These are phyloP conservation scores for Pygmarrhopalites habei DNA, from an alignment of 1,140 invertebrate genomes.

Conservation along the genomic window DNA sequence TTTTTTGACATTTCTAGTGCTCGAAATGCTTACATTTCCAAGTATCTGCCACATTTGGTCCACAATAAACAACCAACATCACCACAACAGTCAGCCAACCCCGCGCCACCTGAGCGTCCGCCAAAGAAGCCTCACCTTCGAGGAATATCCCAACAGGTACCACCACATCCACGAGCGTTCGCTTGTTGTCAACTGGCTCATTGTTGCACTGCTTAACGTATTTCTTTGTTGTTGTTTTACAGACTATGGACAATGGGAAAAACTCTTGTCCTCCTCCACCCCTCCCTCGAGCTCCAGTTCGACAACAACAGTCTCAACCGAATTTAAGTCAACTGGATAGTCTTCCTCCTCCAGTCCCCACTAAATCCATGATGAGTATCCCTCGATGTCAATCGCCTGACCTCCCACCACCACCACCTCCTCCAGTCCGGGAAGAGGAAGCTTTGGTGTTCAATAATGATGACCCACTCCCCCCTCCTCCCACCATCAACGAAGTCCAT, in stretches of 20 bases:
- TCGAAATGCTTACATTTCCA: slow-evolving; percentile 36
- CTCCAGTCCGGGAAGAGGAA: slow-evolving; percentile 49
- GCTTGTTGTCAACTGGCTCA: not conserved
- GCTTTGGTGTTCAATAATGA: slow-evolving; percentile 56
- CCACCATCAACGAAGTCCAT: slow-evolving; percentile 44
- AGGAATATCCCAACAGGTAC: slow-evolving; percentile 39
- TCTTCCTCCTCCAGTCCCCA: slow-evolving; percentile 20
- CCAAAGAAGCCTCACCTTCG: slow-evolving; percentile 67
- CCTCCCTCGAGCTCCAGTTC: slow-evolving; percentile 27
- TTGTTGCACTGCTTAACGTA: not conserved
- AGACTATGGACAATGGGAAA: slow-evolving; percentile 9
- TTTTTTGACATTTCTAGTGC: slow-evolving; percentile 15
- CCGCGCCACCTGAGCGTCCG: slow-evolving; percentile 54
- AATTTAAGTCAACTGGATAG: slow-evolving; percentile 13
- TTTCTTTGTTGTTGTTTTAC: not conserved
- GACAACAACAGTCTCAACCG: slow-evolving; percentile 21
- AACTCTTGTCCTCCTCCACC: slow-evolving; percentile 37
- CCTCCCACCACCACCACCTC: slow-evolving; percentile 61
- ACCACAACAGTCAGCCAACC: slow-evolving; percentile 15
- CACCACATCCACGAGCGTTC: too few species aligned
- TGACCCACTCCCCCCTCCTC: slow-evolving; percentile 65
- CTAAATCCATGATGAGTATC: slow-evolving; percentile 23
- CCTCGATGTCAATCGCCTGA: slow-evolving; percentile 52
- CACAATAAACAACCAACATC: slow-evolving; percentile 23
- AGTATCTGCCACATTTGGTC: slow-evolving; percentile 33